These are phyloP conservation scores for Peromyscus leucopus DNA, from an alignment of 2,113 vertebrate species.

Conservation along the genomic window DNA sequence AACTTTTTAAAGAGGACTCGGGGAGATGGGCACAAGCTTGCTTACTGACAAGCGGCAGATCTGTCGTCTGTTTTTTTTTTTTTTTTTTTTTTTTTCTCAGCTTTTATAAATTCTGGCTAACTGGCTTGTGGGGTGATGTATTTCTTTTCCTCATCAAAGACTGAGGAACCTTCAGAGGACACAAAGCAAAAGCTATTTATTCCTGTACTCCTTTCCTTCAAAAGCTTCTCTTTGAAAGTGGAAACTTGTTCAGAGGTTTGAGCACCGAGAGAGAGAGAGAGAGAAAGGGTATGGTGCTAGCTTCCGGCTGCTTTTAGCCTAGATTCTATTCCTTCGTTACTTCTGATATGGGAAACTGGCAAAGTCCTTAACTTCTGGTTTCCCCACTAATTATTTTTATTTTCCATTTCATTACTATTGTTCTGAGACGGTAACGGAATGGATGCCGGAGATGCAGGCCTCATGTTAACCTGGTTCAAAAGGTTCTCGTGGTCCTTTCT, in stretches of 20 bases:
- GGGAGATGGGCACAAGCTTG: not conserved
- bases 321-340: constrained; percentile 56
- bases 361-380: constrained; percentile 70
- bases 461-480: constrained; percentile 64
- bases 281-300: constrained; percentile 45
- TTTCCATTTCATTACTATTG: constrained; percentile 41
- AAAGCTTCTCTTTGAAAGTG: constrained; percentile 54
- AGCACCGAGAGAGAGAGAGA: not conserved
- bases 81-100: not conserved
- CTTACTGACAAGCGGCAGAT: not conserved
- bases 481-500: constrained; percentile 47
- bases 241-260: not conserved
- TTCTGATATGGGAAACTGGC: constrained; percentile 66
- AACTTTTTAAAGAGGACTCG: not conserved
- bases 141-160: constrained; percentile 20
- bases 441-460: constrained; percentile 68
- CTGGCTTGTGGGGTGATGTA: not conserved
- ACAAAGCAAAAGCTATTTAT: constrained; percentile 36
- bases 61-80: not conserved
- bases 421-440: constrained; percentile 48
- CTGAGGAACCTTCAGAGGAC: not conserved
- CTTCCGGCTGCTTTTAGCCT: constrained; percentile 67
- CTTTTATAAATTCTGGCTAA: not conserved
- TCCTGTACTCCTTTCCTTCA: not conserved
- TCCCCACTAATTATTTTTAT: constrained; percentile 46